Conservation (phyloP, 2,888 invertebrate genomes). For the Zygaena filipendulae region DNA sequence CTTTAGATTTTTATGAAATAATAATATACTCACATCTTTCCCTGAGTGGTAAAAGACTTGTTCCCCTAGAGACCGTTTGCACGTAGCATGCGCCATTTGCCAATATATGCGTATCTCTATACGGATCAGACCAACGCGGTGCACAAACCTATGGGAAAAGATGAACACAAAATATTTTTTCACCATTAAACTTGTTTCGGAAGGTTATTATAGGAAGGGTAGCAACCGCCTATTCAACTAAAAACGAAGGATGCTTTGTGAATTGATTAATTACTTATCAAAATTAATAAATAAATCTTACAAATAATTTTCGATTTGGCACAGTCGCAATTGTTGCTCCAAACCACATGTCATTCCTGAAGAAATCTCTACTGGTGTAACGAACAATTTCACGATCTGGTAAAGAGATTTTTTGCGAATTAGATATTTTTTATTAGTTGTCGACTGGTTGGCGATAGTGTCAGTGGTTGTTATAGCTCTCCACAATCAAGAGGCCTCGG, state of each 20-base stretch:
- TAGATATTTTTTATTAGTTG: conserved; percentile 1
- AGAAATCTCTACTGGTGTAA: conserved; percentile 21
- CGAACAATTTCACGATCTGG: conserved; percentile 1
- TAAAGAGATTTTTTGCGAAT: conserved; percentile 13
- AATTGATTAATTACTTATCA: too few species aligned
- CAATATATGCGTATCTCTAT: conserved; percentile 29
- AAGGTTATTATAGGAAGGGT: not conserved
- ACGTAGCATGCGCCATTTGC: conserved; percentile 39
- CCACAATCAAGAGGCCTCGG: not conserved
- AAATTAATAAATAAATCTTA: conserved; percentile 16
- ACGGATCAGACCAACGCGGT: conserved; percentile 36
- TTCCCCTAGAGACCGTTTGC: conserved; percentile 20
- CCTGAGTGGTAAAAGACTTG: conserved; percentile 24
- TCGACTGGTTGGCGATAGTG: not conserved
- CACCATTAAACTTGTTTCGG: not conserved
- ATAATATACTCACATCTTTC: conserved; percentile 28
- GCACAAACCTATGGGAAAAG: conserved; percentile 46
- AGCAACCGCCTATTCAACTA: not conserved
- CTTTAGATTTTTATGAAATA: too few species aligned
- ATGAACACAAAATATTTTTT: not conserved
- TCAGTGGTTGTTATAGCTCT: not conserved
- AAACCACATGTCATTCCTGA: conserved; percentile 50
- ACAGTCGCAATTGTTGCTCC: conserved; percentile 38
- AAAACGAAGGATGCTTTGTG: too few species aligned
- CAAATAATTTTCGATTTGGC: conserved; percentile 32